Conservation (phyloP, 2,888 invertebrate species). For the Coelinius sp. region DNA sequence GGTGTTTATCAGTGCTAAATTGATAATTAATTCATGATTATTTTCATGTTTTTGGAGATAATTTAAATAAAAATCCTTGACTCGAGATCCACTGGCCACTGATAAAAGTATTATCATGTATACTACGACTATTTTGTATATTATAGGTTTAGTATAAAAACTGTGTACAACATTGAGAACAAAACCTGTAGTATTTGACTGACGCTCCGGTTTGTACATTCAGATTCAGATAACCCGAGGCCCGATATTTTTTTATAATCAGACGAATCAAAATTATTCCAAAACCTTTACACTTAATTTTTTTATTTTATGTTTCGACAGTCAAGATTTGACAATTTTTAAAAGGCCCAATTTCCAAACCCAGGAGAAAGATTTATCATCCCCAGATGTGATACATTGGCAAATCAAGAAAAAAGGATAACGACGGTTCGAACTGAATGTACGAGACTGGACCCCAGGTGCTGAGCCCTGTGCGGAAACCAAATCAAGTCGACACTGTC, state of each 20-base stretch:
- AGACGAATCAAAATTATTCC: too few relatives aligned
- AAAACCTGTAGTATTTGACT: conserved; percentile 65
- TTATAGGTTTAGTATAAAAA: conserved; percentile 63
- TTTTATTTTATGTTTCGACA: too few relatives aligned
- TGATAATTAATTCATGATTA: background rate
- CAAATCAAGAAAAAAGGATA: background rate
- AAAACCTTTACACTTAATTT: too few relatives aligned
- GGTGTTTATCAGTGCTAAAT: background rate
- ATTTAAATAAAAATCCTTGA: conserved; percentile 37
- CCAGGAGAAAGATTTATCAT: background rate
- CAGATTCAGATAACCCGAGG: conserved; percentile 62
- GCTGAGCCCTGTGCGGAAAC: conserved; percentile 72
- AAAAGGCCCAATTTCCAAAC: too few relatives aligned
- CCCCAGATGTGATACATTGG: background rate
- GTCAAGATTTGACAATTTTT: too few relatives aligned
- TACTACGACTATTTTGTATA: conserved; percentile 57
- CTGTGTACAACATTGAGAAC: conserved; percentile 47
- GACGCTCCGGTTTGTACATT: conserved; percentile 68
- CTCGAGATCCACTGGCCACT: conserved; percentile 63
- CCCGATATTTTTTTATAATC: too few relatives aligned
- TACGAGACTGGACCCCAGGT: conserved; percentile 71
- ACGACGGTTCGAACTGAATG: conserved; percentile 64
- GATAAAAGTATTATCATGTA: conserved; percentile 47
- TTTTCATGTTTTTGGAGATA: background rate
- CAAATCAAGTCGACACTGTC: conserved; percentile 71